phyloP scores from a whole-genome alignment of 53 echinoderm and acorn worm species.

The Luidia sarsii region DNA sequence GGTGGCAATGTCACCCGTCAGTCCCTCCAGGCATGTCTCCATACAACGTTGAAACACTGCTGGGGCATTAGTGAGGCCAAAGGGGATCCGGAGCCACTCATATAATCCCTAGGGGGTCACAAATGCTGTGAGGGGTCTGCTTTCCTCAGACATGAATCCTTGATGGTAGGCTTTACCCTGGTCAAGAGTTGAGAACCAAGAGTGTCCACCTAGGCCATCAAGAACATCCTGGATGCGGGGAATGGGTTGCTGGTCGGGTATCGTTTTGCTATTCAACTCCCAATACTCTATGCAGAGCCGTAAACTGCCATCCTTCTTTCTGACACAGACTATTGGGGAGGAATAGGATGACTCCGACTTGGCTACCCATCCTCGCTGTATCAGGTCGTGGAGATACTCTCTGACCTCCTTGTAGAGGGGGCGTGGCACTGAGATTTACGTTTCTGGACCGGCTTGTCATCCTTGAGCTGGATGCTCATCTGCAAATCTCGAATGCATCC shows the following conservation, averaged over 20 bases:
- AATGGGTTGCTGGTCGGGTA: slow-evolving; percentile 76
- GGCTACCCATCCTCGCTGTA: slow-evolving; percentile 61
- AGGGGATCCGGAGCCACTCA: slow-evolving; percentile 75
- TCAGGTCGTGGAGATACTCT: slow-evolving; percentile 56
- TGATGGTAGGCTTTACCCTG: slow-evolving; percentile 77
- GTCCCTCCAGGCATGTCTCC: slow-evolving; percentile 66
- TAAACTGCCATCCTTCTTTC: slow-evolving; percentile 75
- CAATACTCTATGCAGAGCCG: slow-evolving; percentile 56
- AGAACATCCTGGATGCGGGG: slow-evolving; percentile 68
- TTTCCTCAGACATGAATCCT: slow-evolving; percentile 64
- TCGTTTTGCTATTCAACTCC: slow-evolving; percentile 60
- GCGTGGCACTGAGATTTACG: slow-evolving; percentile 54
- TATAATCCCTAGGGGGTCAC: slow-evolving; percentile 74
- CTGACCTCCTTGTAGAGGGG: slow-evolving; percentile 49
- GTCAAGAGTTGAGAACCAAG: slow-evolving; percentile 57
- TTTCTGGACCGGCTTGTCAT: slow-evolving; percentile 65
- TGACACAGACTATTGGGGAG: slow-evolving; percentile 77
- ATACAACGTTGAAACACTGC: slow-evolving; percentile 71
- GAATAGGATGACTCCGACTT: slow-evolving; percentile 73
- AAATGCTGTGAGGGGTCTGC: slow-evolving; percentile 66
- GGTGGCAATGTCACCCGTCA: slow-evolving; percentile 60
- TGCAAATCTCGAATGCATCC: slow-evolving; percentile 39
- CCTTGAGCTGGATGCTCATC: slow-evolving; percentile 51
- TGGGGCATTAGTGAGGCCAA: slow-evolving; percentile 73
- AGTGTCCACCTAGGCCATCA: slow-evolving; percentile 68